These are phyloP conservation scores for Molorchus minor DNA, from an alignment of 2,888 invertebrate genomes.

Conservation along the genomic window DNA sequence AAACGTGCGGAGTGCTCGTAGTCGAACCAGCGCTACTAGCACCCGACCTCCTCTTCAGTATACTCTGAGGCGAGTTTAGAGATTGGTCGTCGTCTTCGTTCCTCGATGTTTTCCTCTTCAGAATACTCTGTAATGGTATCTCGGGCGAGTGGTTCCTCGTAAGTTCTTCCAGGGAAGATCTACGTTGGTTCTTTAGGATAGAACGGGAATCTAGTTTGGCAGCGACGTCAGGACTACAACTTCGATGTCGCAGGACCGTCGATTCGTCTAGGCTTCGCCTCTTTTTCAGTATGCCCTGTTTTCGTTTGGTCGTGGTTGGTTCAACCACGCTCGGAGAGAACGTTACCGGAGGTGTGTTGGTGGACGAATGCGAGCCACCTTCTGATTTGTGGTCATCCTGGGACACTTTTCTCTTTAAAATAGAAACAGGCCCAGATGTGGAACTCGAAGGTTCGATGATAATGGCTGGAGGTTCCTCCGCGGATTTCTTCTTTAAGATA, in stretches of 20 bases:
- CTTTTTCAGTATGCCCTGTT: slow-evolving; percentile 85
- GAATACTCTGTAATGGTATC: slow-evolving; percentile 71
- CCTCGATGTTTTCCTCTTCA: slow-evolving; percentile 75
- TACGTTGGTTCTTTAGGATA: slow-evolving; percentile 73
- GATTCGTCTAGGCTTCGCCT: slow-evolving; percentile 84
- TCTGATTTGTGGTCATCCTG: slow-evolving; percentile 62
- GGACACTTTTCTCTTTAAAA: slow-evolving; percentile 67
- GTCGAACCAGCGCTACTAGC: slow-evolving; percentile 67
- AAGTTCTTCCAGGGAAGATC: slow-evolving; percentile 77
- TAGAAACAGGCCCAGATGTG: slow-evolving; percentile 64
- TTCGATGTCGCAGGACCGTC: slow-evolving; percentile 73
- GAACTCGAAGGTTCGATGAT: slow-evolving; percentile 40
- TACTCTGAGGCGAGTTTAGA: slow-evolving; percentile 76
- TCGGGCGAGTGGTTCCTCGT: slow-evolving; percentile 73
- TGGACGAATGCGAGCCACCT: slow-evolving; percentile 52
- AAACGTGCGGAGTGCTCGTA: slow-evolving; percentile 73
- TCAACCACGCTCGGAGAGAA: slow-evolving; percentile 81
- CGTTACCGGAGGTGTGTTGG: slow-evolving; percentile 76
- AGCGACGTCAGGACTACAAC: slow-evolving; percentile 76
- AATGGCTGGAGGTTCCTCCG: slow-evolving; percentile 56
- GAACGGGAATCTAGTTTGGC: slow-evolving; percentile 71
- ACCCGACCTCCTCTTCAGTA: slow-evolving; percentile 81
- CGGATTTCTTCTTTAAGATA: slow-evolving; percentile 75
- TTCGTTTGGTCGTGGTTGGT: slow-evolving; percentile 68
- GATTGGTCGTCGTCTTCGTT: slow-evolving; percentile 72